phyloP scores from a whole-genome alignment of 2,888 invertebrate genomes.

The Sesia apiformis region DNA sequence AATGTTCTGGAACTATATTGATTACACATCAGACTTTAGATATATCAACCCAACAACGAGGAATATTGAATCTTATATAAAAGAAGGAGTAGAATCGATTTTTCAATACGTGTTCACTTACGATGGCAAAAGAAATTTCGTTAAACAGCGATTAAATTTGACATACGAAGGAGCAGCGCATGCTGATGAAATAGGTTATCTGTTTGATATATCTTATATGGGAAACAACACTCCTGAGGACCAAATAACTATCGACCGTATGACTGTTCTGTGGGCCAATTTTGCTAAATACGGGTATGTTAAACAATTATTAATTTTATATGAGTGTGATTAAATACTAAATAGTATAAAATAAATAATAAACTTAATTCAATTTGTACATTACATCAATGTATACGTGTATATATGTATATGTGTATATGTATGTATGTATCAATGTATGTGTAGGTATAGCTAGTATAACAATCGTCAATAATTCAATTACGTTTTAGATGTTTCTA shows the following conservation, averaged over 20 bases:
- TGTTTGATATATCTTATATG: slow-evolving; percentile 6
- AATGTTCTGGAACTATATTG: slow-evolving; percentile 20
- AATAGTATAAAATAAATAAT: too few species aligned
- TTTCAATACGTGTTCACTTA: slow-evolving; percentile 5
- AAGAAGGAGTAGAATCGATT: slow-evolving; percentile 1
- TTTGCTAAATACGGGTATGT: slow-evolving; percentile 13
- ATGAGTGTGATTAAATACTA: too few species aligned
- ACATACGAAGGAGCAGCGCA: slow-evolving; percentile 4
- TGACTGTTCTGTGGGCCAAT: slow-evolving; percentile 13
- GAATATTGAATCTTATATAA: slow-evolving; percentile 14
- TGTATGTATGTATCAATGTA: too few species aligned
- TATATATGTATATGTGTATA: too few species aligned
- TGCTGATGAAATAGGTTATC: slow-evolving; percentile 18
- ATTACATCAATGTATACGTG: too few species aligned
- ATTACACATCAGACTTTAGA: slow-evolving; percentile 26
- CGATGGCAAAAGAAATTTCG: slow-evolving; percentile 4
- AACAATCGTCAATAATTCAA: too few species aligned
- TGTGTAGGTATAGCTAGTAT: too few species aligned
- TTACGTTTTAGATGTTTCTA: too few species aligned
- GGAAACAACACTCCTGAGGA: slow-evolving; percentile 1
- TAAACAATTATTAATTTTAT: background rate
- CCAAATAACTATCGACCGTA: slow-evolving; percentile 9
- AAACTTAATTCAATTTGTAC: too few species aligned
- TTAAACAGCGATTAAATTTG: slow-evolving; percentile 1
- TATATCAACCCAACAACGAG: slow-evolving; percentile 27